Percentiles rank a stretch among this genome's conserved stretches.
These are phyloP conservation scores for Junco hyemalis DNA, from an alignment of 2,113 vertebrate species.

Conservation along the genomic window DNA sequence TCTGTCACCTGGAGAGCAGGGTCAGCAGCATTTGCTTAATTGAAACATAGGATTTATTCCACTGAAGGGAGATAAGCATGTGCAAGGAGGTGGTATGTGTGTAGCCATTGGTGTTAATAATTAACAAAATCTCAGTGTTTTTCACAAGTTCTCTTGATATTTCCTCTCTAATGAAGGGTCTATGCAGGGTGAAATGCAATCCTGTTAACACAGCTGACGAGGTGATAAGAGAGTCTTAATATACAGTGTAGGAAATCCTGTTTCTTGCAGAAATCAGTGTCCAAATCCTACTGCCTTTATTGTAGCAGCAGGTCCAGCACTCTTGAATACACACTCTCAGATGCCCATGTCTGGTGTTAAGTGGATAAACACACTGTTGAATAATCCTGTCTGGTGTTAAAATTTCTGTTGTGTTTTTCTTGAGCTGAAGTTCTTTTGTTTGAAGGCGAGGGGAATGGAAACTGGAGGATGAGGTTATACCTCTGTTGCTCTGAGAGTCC, in stretches of 20 bases:
- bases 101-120: not conserved
- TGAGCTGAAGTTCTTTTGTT: not conserved
- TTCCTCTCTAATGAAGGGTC: not conserved
- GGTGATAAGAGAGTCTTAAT: not conserved
- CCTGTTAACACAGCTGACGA: not conserved
- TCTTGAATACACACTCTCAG: not conserved
- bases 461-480: not conserved
- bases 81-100: not conserved
- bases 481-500: not conserved
- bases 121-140: not conserved
- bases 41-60: not conserved
- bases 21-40: not conserved
- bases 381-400: not conserved
- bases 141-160: not conserved
- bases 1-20: not conserved
- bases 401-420: not conserved
- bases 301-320: not conserved
- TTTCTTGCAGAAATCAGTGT: not conserved
- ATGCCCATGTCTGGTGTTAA: not conserved
- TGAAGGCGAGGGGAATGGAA: not conserved
- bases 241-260: not conserved
- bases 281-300: not conserved
- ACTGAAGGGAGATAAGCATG: not conserved
- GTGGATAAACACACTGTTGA: not conserved
- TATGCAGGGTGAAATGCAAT: not conserved